phyloP scores from a whole-genome alignment of 2,888 invertebrate species.

The Piscicola geometra region DNA sequence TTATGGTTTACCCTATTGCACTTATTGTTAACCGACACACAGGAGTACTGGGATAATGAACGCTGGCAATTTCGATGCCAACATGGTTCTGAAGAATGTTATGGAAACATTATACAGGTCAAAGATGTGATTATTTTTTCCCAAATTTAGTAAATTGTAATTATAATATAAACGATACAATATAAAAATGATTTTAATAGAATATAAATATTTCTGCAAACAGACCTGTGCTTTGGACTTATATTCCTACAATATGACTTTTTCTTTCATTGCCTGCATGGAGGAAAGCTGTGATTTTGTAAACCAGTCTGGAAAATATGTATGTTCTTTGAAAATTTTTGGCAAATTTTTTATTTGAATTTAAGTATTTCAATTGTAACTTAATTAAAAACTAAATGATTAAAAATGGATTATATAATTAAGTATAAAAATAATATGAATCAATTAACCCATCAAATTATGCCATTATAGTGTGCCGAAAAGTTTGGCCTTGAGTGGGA shows the following conservation, averaged over 20 bases:
- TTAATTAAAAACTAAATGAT: too few relatives aligned
- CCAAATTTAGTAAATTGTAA: too few relatives aligned
- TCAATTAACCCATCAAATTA: background rate
- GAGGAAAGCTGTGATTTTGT: conserved; percentile 42
- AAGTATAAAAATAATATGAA: background rate
- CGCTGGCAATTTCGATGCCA: conserved; percentile 53
- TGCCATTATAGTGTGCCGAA: conserved; percentile 49
- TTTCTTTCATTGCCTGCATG: conserved; percentile 53
- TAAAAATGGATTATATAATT: too few relatives aligned
- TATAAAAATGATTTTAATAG: too few relatives aligned
- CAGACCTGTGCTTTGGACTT: conserved; percentile 52
- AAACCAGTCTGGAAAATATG: background rate
- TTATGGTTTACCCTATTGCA: too few relatives aligned
- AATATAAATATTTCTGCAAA: background rate
- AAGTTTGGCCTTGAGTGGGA: conserved; percentile 44
- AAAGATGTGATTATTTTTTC: too few relatives aligned
- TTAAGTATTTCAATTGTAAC: too few relatives aligned
- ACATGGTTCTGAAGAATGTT: conserved; percentile 53
- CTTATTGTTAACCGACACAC: too few relatives aligned
- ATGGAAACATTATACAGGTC: conserved; percentile 53
- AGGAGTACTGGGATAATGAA: conserved; percentile 46
- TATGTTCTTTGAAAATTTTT: background rate
- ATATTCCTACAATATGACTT: conserved; percentile 46
- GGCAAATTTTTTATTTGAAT: background rate
- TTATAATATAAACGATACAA: too few relatives aligned